A percentile compares a stretch with the other conserved stretches of the same genome.
Evolutionary conservation across 2,113 vertebrate genomes (phyloP).

Genomic region (Macrotis lagotis): DNA sequence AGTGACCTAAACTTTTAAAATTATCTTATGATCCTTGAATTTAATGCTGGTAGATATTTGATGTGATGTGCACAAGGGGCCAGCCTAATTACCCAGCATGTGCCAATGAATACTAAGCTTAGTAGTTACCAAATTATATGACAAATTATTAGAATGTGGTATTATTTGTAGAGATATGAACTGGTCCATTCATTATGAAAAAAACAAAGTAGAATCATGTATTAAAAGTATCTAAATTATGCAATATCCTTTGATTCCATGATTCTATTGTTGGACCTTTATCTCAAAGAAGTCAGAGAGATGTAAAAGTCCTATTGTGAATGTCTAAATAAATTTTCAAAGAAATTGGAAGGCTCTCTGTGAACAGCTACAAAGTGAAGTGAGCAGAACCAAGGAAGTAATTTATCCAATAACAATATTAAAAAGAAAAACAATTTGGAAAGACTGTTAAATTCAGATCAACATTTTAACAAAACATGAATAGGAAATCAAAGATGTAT

Average conservation of each 20-base stretch:
- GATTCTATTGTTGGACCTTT: not conserved
- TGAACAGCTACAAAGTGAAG: not conserved
- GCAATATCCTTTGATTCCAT: not conserved
- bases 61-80: not conserved
- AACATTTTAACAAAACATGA: not conserved
- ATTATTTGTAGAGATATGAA: not conserved
- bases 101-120: not conserved
- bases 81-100: not conserved
- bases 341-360: not conserved
- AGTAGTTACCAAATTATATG: not conserved
- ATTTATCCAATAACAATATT: not conserved
- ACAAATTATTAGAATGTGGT: not conserved
- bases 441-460: not conserved
- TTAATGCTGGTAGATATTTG: not conserved
- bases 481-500: not conserved
- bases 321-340: not conserved
- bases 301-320: not conserved
- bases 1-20: not conserved
- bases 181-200: not conserved
- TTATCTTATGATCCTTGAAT: not conserved
- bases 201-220: not conserved
- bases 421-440: not conserved
- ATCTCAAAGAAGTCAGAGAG: not conserved
- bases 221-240: not conserved
- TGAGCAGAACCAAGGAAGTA: not conserved